These are phyloP conservation scores for Blastobasis adustella DNA, from an alignment of 2,888 invertebrate species.

Conservation along the genomic window DNA sequence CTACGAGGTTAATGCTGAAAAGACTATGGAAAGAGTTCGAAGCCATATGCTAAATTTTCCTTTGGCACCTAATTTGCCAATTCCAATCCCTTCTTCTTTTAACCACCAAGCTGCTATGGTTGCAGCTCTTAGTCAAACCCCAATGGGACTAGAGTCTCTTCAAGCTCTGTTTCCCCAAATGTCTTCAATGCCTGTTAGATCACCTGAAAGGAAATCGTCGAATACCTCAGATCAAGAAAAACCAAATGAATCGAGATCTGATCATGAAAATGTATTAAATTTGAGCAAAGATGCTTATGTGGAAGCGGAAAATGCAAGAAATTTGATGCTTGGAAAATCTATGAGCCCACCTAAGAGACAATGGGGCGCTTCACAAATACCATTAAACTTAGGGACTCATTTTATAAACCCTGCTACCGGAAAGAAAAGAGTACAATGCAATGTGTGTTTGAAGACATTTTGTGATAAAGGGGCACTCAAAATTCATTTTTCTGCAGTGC, in stretches of 20 bases:
- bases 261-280: conserved; percentile 63
- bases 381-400: conserved; percentile 89
- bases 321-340: conserved; percentile 76
- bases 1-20: conserved; percentile 51
- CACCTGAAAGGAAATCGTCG: conserved; percentile 53
- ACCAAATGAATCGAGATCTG: conserved; percentile 41
- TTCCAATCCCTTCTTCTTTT: conserved; percentile 67
- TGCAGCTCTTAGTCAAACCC: conserved; percentile 75
- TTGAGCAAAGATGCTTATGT: conserved; percentile 62
- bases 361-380: conserved; percentile 84
- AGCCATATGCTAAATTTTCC: conserved; percentile 78
- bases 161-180: conserved; percentile 78
- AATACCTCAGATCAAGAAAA: conserved; percentile 36
- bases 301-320: conserved; percentile 59
- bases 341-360: conserved; percentile 86
- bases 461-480: conserved; percentile 99
- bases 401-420: conserved; percentile 95
- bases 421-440: conserved; percentile 98
- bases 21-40: conserved; percentile 77
- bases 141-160: conserved; percentile 76
- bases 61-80: conserved; percentile 72
- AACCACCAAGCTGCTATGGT: conserved; percentile 79
- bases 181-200: conserved; percentile 65
- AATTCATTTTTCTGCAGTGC: conserved; percentile 99
- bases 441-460: conserved; percentile 98